Evolutionary conservation across 1,140 invertebrate species (phyloP), one percentile per base, ranked within the genome.

Genomic region (Heliconius congener): DNA sequence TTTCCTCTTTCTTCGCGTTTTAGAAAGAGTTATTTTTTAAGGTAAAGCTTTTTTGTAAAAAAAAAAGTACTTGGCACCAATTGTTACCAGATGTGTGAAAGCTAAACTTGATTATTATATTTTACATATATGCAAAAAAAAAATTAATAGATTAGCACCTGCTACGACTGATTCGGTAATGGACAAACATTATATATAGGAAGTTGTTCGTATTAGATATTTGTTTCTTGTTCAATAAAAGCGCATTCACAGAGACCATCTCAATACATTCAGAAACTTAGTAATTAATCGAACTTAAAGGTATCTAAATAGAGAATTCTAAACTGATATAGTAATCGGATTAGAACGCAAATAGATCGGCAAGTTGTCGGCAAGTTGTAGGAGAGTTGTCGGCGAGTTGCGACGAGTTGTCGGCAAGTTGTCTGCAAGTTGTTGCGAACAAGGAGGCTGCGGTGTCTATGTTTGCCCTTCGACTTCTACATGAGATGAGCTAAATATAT

Each of bases 301-400:
- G 74, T 76, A 80, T 76, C 76, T 77, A 60, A 80, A 76, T 76
- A 80, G 74, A 73, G 74, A 73, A 80, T 73, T 81, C 74, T 76
- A 46, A 81, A 73, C 71, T 77, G 76, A 57, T 77, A 60, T 72
- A 76, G 76, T 34, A 77, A 82, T 82, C 79, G 79, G 81, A 82
- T 81, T 84, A 79, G 72, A 79, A 82, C 83, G 79, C 79, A 84
- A 84, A 84, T 83, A 84, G 79, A 82, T 82, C 81, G 74, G 76
- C 71, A 76, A 84, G 83, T 82, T 79, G 83, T 79, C 52, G 80
- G 79, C 79, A 50, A 80, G 37, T 80, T 80, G 73, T 73, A 23
- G 73, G 66, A 74, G 75, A 79, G 77, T 79, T 79, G 77, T 79
- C 77, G 77, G 75, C 42, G 37, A 82, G 74, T 82, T 79, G 34